Percentiles rank a stretch among this genome's conserved stretches.
These are phyloP conservation scores for Kuschelorhynchus macadamiae DNA, from an alignment of 2,888 invertebrate genomes.

Conservation along the genomic window DNA sequence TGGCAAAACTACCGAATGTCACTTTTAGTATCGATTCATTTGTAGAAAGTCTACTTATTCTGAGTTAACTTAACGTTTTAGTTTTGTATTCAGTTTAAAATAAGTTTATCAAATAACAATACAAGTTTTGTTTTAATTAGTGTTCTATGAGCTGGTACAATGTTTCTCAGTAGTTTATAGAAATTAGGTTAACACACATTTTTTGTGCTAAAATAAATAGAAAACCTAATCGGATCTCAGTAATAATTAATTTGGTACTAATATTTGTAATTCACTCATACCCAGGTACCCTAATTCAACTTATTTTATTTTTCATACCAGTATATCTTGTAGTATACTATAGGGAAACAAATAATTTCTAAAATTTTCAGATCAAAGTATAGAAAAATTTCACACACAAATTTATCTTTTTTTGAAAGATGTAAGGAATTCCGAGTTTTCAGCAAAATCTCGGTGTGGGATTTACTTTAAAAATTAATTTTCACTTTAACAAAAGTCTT, in stretches of 20 bases:
- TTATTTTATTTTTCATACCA: too few relatives aligned
- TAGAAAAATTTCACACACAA: too few relatives aligned
- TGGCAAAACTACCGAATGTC: conserved; percentile 20
- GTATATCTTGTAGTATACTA: too few relatives aligned
- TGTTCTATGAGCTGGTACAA: conserved; percentile 33
- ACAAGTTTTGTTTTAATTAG: conserved; percentile 24
- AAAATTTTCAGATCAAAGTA: too few relatives aligned
- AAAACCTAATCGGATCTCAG: conserved; percentile 44
- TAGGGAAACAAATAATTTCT: too few relatives aligned
- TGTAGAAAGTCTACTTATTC: conserved; percentile 43
- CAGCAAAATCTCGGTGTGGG: too few relatives aligned
- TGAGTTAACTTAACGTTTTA: conserved; percentile 50
- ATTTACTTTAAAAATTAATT: too few relatives aligned
- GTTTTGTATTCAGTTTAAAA: conserved; percentile 44
- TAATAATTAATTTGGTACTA: conserved; percentile 34
- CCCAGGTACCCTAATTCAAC: too few relatives aligned
- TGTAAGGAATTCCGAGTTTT: too few relatives aligned
- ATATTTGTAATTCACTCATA: too few relatives aligned
- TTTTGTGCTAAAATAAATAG: conserved; percentile 26
- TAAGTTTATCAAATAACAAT: conserved; percentile 9
- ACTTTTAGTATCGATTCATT: conserved; percentile 33
- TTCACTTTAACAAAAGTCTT: too few relatives aligned
- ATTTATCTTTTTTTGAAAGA: too few relatives aligned
- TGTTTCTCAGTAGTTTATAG: conserved; percentile 4
- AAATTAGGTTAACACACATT: conserved; percentile 6